Base-by-base conservation (phyloP, 2,888 invertebrate genomes). In the Cheilosia variabilis region DNA sequence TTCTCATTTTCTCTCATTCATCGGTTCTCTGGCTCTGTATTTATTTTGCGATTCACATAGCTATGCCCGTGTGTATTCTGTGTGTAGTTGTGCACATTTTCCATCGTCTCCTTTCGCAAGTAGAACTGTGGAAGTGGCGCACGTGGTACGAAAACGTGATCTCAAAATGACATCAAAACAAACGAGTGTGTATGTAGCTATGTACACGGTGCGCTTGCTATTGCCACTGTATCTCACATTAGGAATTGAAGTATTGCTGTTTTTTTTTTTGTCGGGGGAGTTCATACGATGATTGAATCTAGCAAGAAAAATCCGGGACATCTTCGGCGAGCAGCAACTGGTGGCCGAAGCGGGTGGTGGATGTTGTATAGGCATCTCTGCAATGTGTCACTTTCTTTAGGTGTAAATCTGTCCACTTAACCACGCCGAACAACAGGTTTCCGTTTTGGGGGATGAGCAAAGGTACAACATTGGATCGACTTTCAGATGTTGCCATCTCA, bases 131-230 rank as follows among this genome's bases (percentile, higher is more conserved):
- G 82, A 76, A 65, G 84, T 88, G 89, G 89, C 89, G 91, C 91
- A 91, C 91, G 91, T 91, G 91, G 91, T 90, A 88, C 88, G 87
- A 88, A 91, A 91, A 91, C 91, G 91, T 91, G 91, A 91, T 91
- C 90, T 88, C 87, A 88, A 90, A 90, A 90, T 87, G 81, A 87
- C 87, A 87, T 87, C 82, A 87, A 87, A 87, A 87, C 82, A 81
- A 86, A 86, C 76, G 72, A 86, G 77, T 80, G 81, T 86, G 77
- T 81, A 86, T 80, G 53, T 83, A 83, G 53, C 62, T 77, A 71
- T 66, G 69, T 66, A 47, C 47, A 45, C 47, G n/a, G 43, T 50
- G 15, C 47, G 62, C 31, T 68, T 52, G 58, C 50, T 75, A 27
- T 43, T 63, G 34, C 50, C 9, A 2, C 22, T 76, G 52, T 58